Percentiles rank a stretch among this genome's conserved stretches.
Conservation (phyloP, 2,888 invertebrate genomes). For the Lissonota sp. region DNA sequence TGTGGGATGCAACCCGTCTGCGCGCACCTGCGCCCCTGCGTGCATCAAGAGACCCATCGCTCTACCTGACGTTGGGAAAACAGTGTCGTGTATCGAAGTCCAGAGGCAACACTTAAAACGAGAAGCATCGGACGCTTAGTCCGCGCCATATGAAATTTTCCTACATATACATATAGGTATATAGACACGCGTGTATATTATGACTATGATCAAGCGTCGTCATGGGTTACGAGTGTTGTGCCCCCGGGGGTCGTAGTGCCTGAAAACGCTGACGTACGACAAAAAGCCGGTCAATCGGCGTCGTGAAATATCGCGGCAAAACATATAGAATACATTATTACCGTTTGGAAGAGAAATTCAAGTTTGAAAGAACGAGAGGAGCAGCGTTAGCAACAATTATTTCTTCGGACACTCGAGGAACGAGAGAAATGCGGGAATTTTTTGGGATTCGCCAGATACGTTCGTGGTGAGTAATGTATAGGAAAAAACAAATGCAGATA, state of each 20-base stretch:
- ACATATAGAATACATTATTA: background rate
- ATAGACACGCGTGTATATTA: background rate
- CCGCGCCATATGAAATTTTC: background rate
- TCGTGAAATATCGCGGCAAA: background rate
- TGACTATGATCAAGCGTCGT: slow-evolving; percentile 49
- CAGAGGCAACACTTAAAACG: slow-evolving; percentile 15
- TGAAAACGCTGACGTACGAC: background rate
- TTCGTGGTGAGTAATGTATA: slow-evolving; percentile 57
- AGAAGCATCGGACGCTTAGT: slow-evolving; percentile 25
- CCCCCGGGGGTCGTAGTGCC: slow-evolving; percentile 31
- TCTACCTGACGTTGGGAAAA: slow-evolving; percentile 23
- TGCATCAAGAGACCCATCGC: slow-evolving; percentile 20
- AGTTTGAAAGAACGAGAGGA: no score
- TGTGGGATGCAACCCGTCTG: slow-evolving; percentile 42
- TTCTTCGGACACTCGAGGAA: slow-evolving; percentile 21
- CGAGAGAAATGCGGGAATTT: slow-evolving; percentile 38
- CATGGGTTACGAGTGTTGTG: slow-evolving; percentile 68
- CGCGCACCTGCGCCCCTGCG: slow-evolving; percentile 52
- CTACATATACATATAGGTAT: background rate
- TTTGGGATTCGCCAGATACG: slow-evolving; percentile 31
- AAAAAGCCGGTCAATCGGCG: background rate
- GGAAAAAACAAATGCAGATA: background rate
- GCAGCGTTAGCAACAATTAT: no score
- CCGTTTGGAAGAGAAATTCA: background rate
- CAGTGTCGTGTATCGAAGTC: slow-evolving; percentile 2